These are phyloP conservation scores for Drosophila leontia DNA, from an alignment of 1,140 invertebrate species.

Conservation along the genomic window DNA sequence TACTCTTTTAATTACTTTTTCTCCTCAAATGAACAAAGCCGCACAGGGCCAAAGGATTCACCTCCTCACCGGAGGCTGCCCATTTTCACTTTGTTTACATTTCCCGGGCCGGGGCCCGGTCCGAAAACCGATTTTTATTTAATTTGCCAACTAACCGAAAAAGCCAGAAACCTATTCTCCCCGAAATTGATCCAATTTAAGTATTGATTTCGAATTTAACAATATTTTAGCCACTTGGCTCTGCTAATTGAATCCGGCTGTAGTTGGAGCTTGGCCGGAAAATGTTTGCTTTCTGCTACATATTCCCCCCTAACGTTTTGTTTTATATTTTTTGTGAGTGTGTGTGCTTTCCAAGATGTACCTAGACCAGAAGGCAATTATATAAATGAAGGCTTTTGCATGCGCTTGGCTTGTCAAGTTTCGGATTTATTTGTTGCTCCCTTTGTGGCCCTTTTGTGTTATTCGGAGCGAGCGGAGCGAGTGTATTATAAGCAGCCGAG, in stretches of 20 bases:
- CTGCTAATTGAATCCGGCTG: constrained; percentile 28
- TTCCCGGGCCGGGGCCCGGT: background rate
- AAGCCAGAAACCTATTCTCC: constrained; percentile 19
- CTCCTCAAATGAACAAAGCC: constrained; percentile 70
- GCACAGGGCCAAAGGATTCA: constrained; percentile 34
- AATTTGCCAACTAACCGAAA: constrained; percentile 45
- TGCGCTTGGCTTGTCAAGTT: constrained; percentile 59
- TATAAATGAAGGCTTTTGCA: constrained; percentile 41
- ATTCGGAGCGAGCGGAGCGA: background rate
- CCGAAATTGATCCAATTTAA: constrained; percentile 32
- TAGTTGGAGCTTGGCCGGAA: background rate
- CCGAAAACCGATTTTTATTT: constrained; percentile 37
- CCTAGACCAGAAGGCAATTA: constrained; percentile 42
- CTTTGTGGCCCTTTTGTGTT: constrained; percentile 24
- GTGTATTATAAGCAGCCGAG: constrained; percentile 31
- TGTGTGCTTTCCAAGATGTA: constrained; percentile 4
- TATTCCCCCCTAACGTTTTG: background rate
- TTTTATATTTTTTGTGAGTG: background rate
- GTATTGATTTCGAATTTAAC: constrained; percentile 24
- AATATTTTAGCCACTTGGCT: constrained; percentile 34
- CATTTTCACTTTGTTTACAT: constrained; percentile 37
- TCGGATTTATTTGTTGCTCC: constrained; percentile 51
- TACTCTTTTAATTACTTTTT: constrained; percentile 82
- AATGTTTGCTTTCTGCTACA: constrained; percentile 13
- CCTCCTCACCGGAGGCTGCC: background rate